These are phyloP conservation scores for Brachionus angularis DNA, from an alignment of 1,140 invertebrate species.

Conservation along the genomic window DNA sequence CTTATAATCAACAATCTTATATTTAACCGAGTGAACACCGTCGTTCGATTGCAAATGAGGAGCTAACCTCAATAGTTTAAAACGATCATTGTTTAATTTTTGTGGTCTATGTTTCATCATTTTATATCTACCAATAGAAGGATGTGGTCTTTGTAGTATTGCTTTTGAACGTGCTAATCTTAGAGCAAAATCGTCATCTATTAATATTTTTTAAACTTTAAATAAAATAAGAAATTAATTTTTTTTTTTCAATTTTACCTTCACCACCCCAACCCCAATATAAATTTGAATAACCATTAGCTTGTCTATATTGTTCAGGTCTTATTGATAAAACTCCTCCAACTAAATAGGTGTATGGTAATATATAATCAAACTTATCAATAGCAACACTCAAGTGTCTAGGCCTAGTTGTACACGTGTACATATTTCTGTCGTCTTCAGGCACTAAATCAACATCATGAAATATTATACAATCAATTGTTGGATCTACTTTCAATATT, in stretches of 20 bases:
- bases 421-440: slow-evolving; percentile 45
- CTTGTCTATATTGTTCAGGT: neutral
- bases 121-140: slow-evolving; percentile 51
- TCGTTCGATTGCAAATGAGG: slow-evolving; percentile 6
- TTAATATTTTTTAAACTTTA: no score
- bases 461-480: slow-evolving; percentile 46
- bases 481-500: slow-evolving; percentile 21
- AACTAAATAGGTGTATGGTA: slow-evolving; percentile 37
- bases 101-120: slow-evolving; percentile 52
- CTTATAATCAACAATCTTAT: neutral
- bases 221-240: no score
- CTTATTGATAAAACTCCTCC: slow-evolving; percentile 33
- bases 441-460: slow-evolving; percentile 46
- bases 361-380: slow-evolving; percentile 41
- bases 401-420: slow-evolving; percentile 43
- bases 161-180: neutral
- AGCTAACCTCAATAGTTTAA: slow-evolving; percentile 12
- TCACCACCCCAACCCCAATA: slow-evolving; percentile 69
- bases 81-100: slow-evolving; percentile 33
- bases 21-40: slow-evolving; percentile 10
- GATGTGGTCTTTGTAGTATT: slow-evolving; percentile 49
- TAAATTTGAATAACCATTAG: slow-evolving; percentile 71
- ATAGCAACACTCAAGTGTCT: slow-evolving; percentile 45
- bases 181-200: slow-evolving; percentile 22
- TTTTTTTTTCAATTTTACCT: slow-evolving; percentile 3